Base-by-base conservation (phyloP, 1,140 invertebrate genomes). In the Armadillidium nasatum region DNA sequence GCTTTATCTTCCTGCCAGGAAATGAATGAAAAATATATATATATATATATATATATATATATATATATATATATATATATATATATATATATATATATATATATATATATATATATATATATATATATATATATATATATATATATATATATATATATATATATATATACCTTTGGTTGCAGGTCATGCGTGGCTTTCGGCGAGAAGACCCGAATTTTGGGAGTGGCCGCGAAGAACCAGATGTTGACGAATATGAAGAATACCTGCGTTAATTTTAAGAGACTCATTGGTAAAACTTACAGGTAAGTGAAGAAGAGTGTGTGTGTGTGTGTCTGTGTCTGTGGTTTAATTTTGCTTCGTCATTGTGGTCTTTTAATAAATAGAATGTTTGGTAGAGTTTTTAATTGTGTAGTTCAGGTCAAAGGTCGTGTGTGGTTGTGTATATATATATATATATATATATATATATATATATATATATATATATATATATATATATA, bases 241-340 rank as follows among this genome's bases (percentile, higher is more conserved):
- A 91, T 93, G 86, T 91, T 97, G 13, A 98, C 95, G 80, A 99
- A 99, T 84, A 91, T 97, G 88, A 96, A 95, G 85, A 99, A 98
- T 84, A 99, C 97, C 75, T 89, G 99, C 72, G 91, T 91, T 87
- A 92, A 92, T 72, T 96, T 99, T 83, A 99, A 98, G 86, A 88
- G 94, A 83, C 86, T 99, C 43, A 85, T 99, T 80, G 97, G 96
- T 66, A 82, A 87, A 74, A 81, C 82, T n/a, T 84, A 72, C 70
- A 79, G 78, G 76, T 79, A 72, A 78, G 77, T 44, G 23, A 23
- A 45, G 44, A 19, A 44, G 21, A 4, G 19, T 10, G 15, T 43
- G n/a, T n/a, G n/a, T n/a, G n/a, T n/a, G n/a, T n/a, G n/a, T n/a
- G n/a, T n/a, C n/a, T n/a, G n/a, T n/a, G n/a, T n/a, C n/a, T n/a